Percentiles rank a stretch among this genome's conserved stretches.
Conservation (phyloP, 2,113 vertebrate species). For the Halichoerus grypus region DNA sequence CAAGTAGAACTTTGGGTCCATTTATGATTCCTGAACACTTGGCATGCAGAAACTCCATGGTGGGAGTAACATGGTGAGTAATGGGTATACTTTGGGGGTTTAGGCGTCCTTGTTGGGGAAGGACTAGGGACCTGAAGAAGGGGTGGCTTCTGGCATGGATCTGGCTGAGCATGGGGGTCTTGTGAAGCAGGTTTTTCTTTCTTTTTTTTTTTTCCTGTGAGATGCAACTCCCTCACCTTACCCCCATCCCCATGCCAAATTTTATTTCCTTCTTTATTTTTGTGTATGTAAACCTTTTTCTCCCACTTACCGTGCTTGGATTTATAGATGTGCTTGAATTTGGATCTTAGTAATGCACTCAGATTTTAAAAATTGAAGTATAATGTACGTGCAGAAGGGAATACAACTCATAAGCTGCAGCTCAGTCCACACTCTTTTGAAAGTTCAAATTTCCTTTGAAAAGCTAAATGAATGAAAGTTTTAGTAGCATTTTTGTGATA, state of each 20-base stretch:
- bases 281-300: neutral
- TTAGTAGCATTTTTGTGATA: too few species aligned
- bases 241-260: neutral
- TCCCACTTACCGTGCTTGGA: neutral
- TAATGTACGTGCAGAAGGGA: neutral
- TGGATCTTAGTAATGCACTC: neutral
- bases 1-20: neutral
- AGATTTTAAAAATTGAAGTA: neutral
- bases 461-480: too few species aligned
- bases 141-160: too few species aligned
- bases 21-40: neutral
- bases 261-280: neutral
- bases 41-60: rapidly evolving
- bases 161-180: neutral
- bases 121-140: neutral
- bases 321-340: neutral
- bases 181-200: neutral
- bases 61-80: too few species aligned
- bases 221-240: neutral
- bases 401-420: neutral
- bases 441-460: neutral
- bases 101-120: neutral
- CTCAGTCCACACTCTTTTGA: neutral
- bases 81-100: neutral
- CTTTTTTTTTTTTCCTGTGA: neutral